Evolutionary conservation across 2,888 invertebrate genomes (phyloP), one percentile per base, ranked within the genome.

Genomic region (Augochlorella aurata): DNA sequence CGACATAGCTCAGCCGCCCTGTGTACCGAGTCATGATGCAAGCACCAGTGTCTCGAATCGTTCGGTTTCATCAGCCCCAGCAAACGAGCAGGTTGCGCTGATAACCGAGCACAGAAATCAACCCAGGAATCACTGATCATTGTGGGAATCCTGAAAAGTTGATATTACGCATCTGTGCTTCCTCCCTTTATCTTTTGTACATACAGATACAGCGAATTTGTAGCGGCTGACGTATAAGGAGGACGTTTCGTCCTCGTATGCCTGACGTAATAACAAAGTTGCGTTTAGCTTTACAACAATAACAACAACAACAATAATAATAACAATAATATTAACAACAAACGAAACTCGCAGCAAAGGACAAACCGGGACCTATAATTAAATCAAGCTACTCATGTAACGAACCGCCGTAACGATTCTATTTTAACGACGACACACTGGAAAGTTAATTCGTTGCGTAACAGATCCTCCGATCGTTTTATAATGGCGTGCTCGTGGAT

Each of bases 61-160:
- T 29, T 21, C 10, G 49, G 45, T 86, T 86, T 86, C 87, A 73
- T 87, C 86, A 86, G 66, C 65, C 70, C 47, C 68, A 77, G 18
- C 71, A 67, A 72, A 61, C 49, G 66, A 9, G 63, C 52, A 68
- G 75, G 66, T 74, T 83, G 18, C 38, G 50, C 49, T 58, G 81
- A 73, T 83, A 85, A 81, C 12, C 45, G 10, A 16, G 8, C 61
- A 58, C 58, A 49, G 73, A 71, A 70, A 79, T 79, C 54, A 45
- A 74, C 50, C 61, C n/a, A 58, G 54, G 65, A 66, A 82, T 66
- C 67, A 58, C 58, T 9, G 29, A 24, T 61, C 38, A 38, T 38
- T 7, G 50, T 58, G 54, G 72, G 61, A 69, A 78, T 72, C 49
- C 47, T 18, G 52, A 52, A 78, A 50, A 61, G 50, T 70, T 73